Conservation (phyloP, 2,888 invertebrate genomes). For the Drosophila lacicola region DNA sequence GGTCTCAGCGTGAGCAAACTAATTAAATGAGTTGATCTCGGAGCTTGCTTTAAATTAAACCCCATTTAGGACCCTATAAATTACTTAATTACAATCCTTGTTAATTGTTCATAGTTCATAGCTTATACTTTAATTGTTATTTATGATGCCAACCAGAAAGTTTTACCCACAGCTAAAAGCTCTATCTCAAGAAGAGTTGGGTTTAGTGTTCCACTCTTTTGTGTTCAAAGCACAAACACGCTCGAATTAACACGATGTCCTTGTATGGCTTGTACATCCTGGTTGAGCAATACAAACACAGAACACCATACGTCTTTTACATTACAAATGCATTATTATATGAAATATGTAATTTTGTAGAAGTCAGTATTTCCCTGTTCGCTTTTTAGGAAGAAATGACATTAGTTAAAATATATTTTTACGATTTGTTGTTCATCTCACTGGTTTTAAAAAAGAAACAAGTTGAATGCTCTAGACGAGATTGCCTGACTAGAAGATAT, state of each 20-base stretch:
- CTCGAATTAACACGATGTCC: not conserved
- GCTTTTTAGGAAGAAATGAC: too few species aligned
- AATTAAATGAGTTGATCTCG: conserved; percentile 6
- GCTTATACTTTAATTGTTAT: conserved; percentile 59
- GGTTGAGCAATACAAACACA: not conserved
- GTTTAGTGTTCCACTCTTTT: too few species aligned
- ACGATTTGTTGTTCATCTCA: too few species aligned
- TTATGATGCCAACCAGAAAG: conserved; percentile 46
- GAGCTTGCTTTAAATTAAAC: not conserved
- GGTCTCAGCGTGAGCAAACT: conserved; percentile 21
- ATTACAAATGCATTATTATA: not conserved
- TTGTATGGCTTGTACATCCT: too few species aligned
- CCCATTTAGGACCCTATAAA: conserved; percentile 26
- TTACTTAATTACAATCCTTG: conserved; percentile 44
- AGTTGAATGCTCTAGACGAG: too few species aligned
- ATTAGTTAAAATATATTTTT: too few species aligned
- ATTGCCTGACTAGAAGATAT: too few species aligned
- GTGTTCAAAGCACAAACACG: not conserved
- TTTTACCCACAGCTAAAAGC: not conserved
- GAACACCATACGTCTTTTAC: too few species aligned
- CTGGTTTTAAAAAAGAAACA: too few species aligned
- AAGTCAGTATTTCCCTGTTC: too few species aligned
- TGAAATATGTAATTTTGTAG: too few species aligned
- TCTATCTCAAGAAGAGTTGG: too few species aligned
- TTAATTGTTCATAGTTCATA: conserved; percentile 54